Base-by-base conservation (phyloP, 1,140 invertebrate species). In the Latrodectus geometricus region DNA sequence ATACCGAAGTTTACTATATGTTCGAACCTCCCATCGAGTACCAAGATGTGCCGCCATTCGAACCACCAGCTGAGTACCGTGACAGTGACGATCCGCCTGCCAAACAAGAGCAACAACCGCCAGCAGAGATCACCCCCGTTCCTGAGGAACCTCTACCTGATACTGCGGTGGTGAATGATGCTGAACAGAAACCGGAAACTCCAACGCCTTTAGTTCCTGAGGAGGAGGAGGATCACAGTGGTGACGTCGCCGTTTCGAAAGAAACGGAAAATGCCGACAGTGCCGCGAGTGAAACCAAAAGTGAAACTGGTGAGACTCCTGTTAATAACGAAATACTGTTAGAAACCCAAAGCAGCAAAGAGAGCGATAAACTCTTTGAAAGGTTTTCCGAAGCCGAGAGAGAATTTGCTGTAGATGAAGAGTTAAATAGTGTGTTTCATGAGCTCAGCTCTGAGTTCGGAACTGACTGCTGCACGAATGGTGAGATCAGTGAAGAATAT, bases 1-100 rank as follows among this genome's bases (percentile, higher is more conserved):
- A 21, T 15, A 50, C 66, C 3, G 88, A 87, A 11, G 72, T 86
- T 2, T 88, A 61, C 23, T 74, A 17, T 21, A 87, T 84, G 84
- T 88, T 86, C 79, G 88, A 88, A n/a, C 88, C 88, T 4, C 88
- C 88, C 5, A 65, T 65, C 4, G 88, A 87, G 23, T 88, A 88
- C 79, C 84, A 84, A 35, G 88, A 88, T 20, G 65, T 78, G 35
- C 72, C 65, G n/a, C 77, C 83, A 12, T 86, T 86, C 52, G 85
- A 87, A 35, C 88, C 88, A 9, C 85, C 88, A n/a, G 88, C 81
- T 9, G 84, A 87, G 35, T 87, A 87, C 23, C n/a, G 81, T 14
- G 83, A 87, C 48, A 8, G 35, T 12, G 82, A 79, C 8, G 79
- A 84, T 0, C 2, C 23, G 15, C 73, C 74, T 21, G 54, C 17